Evolutionary conservation across 2,888 invertebrate species (phyloP).

Genomic region (Drosophila acutilabella): DNA sequence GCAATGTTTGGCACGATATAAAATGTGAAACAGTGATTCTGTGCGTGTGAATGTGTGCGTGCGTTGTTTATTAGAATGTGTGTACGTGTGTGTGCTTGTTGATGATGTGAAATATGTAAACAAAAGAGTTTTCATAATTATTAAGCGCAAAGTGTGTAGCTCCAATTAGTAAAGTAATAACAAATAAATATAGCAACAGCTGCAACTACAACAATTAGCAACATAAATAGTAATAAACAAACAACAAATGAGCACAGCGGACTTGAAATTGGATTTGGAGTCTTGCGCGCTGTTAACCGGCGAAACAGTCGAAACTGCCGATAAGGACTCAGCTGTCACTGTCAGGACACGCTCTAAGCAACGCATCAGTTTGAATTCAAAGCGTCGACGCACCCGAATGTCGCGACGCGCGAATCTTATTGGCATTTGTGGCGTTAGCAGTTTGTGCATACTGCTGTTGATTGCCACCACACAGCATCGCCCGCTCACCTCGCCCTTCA

Average conservation of each 20-base stretch:
- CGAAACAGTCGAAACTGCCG: conserved; percentile 55
- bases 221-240: conserved; percentile 14
- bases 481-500: conserved; percentile 78
- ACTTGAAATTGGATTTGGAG: conserved; percentile 59
- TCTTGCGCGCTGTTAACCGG: conserved; percentile 75
- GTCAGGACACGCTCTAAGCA: conserved; percentile 78
- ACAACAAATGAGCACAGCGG: conserved; percentile 60
- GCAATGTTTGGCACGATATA: conserved; percentile 37
- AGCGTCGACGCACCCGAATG: conserved; percentile 82
- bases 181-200: conserved; percentile 13
- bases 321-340: conserved; percentile 20
- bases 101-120: conserved; percentile 52
- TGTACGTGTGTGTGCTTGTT: conserved; percentile 3
- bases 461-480: conserved; percentile 85
- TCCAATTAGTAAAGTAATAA: conserved; percentile 22
- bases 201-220: background rate
- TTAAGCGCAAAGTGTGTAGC: conserved; percentile 25
- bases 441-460: conserved; percentile 84
- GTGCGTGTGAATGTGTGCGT: conserved; percentile 19
- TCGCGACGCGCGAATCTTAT: conserved; percentile 85
- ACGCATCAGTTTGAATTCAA: conserved; percentile 74
- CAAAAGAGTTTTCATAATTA: conserved; percentile 32
- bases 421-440: conserved; percentile 85
- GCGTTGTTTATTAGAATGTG: conserved; percentile 3
- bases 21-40: conserved; percentile 42